Base-by-base conservation (phyloP, 2,113 vertebrate species). In the Nothoprocta perdicaria region DNA sequence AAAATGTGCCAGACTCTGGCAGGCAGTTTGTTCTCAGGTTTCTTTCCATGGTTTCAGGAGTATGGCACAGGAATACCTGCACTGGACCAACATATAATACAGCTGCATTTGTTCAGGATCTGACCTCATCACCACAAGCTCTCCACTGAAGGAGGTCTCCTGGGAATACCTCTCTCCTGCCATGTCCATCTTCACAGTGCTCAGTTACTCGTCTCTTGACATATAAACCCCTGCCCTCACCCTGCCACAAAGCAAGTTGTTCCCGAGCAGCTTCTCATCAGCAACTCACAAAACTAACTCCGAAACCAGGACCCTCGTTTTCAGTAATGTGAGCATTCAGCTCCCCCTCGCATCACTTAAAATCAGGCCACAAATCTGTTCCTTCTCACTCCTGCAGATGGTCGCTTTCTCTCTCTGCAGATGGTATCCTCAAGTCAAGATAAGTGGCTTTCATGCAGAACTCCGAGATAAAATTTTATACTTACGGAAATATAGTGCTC, bases 311-410 rank as follows among this genome's bases (percentile, higher is more conserved):
- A 94, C 86, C 92, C 48, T 76, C 16, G 12, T 73, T 79, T 89
- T 84, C 87, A 84, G 69, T 68, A 72, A 84, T 22, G 86, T 80
- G 82, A 96, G 79, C 89, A 93, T 87, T 95, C 84, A 65, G 65
- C 69, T 72, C 40, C 21, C 68, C 43, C 82, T 89, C n/a, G 1
- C 69, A 79, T 75, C 80, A 50, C 29, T 75, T 74, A 89, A 83
- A 92, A 92, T 83, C 68, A 91, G 94, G 77, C 85, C 94, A 92
- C 88, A 91, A 94, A 92, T 91, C 91, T 94, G 89, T 91, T 96
- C 40, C 57, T 85, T 83, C 85, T 80, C 33, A 65, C 3, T 6
- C 46, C 45, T 80, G 66, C 92, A 93, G 96, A 94, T 89, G 84
- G 91, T 78, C 83, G 72, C n/a, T 93, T 90, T 81, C 60, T 86